phyloP scores from a whole-genome alignment of 2,113 vertebrate genomes.

The Cisticola juncidis region DNA sequence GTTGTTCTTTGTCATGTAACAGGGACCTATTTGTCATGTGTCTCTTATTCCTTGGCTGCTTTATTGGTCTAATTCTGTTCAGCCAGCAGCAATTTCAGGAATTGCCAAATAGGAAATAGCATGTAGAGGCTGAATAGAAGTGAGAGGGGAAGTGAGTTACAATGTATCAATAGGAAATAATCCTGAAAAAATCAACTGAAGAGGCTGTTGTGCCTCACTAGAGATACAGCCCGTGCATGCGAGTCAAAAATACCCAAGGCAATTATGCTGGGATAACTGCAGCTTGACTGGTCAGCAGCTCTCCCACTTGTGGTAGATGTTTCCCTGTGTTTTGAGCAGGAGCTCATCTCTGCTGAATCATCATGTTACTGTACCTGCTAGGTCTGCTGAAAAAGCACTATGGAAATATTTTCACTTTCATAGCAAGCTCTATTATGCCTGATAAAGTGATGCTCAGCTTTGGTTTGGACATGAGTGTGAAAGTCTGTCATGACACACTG shows the following conservation, averaged over 20 bases:
- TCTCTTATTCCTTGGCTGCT: neutral
- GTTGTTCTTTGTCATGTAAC: neutral
- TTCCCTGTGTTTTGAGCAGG: neutral
- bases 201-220: neutral
- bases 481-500: neutral
- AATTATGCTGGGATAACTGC: neutral
- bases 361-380: neutral
- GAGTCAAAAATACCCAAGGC: neutral
- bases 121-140: neutral
- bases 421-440: neutral
- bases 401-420: conserved; percentile 1
- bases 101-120: neutral
- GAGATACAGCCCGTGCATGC: neutral
- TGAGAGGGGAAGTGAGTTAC: neutral
- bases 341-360: conserved; percentile 7
- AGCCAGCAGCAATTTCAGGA: neutral
- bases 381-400: conserved; percentile 3
- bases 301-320: neutral
- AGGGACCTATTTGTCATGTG: accelerated
- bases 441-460: neutral
- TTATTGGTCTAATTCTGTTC: neutral
- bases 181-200: neutral
- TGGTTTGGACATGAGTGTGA: neutral
- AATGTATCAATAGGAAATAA: neutral
- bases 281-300: conserved; percentile 2